Conservation (phyloP, 2,797 vertebrate genomes). For the Chiroxiphia lanceolata region DNA sequence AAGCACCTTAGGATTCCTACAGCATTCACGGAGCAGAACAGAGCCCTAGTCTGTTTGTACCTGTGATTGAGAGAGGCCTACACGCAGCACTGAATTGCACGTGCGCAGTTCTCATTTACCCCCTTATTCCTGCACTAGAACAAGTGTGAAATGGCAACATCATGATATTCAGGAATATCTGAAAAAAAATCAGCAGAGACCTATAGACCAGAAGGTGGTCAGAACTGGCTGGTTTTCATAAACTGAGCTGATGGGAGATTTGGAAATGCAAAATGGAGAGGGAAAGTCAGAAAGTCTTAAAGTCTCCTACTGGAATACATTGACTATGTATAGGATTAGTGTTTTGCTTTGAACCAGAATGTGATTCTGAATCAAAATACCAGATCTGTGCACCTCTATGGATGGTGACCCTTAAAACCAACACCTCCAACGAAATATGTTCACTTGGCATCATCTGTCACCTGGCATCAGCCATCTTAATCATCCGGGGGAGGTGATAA, state of each 20-base stretch:
- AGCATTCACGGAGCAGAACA: neutral
- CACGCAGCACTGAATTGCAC: fast-evolving
- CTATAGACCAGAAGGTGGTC: neutral
- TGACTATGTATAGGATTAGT: neutral
- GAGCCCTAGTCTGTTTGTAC: neutral
- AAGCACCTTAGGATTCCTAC: fast-evolving
- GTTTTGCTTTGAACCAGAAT: neutral
- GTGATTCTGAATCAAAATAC: neutral
- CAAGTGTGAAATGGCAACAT: neutral
- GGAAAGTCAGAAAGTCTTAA: neutral
- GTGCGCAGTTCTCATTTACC: fast-evolving
- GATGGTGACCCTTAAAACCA: neutral
- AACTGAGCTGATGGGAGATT: neutral
- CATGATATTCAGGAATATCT: neutral
- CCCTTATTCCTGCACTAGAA: neutral
- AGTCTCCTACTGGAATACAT: neutral
- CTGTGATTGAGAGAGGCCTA: too few species aligned
- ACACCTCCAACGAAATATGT: neutral
- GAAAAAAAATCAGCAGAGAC: neutral
- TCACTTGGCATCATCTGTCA: neutral
- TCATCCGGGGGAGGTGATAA: neutral
- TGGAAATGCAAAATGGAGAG: neutral
- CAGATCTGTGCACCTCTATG: neutral
- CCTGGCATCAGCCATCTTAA: neutral
- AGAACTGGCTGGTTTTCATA: neutral